These are phyloP conservation scores for Epistrophe grossulariae DNA, from an alignment of 2,888 invertebrate genomes.

Conservation along the genomic window DNA sequence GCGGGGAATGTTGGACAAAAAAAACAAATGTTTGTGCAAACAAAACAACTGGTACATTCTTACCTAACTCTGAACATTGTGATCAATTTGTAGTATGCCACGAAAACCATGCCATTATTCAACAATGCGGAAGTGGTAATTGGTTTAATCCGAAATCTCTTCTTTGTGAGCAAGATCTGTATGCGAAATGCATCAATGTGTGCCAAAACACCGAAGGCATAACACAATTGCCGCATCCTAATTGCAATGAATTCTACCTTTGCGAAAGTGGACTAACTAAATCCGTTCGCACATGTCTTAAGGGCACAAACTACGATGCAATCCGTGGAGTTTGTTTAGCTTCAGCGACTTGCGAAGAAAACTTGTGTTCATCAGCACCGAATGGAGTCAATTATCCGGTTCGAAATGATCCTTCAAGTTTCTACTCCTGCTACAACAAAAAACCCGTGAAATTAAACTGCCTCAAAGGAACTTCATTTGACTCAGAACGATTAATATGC, in stretches of 20 bases:
- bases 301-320: constrained; percentile 77
- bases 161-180: constrained; percentile 77
- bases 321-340: constrained; percentile 75
- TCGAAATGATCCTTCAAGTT: constrained; percentile 69
- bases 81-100: constrained; percentile 78
- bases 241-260: constrained; percentile 80
- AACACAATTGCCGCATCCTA: constrained; percentile 78
- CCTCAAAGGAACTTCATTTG: constrained; percentile 62
- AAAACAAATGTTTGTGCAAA: constrained; percentile 76
- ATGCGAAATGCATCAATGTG: constrained; percentile 80
- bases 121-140: constrained; percentile 76
- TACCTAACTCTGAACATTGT: constrained; percentile 78
- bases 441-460: constrained; percentile 74
- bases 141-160: constrained; percentile 76
- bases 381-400: constrained; percentile 77
- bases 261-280: constrained; percentile 78
- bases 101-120: constrained; percentile 76
- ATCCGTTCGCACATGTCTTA: constrained; percentile 78
- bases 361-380: constrained; percentile 76
- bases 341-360: constrained; percentile 73
- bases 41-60: constrained; percentile 77
- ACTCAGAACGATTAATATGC: constrained; percentile 57
- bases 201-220: constrained; percentile 76
- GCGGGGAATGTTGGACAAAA: constrained; percentile 64
- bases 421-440: constrained; percentile 77